Evolutionary conservation across 2,113 vertebrate species (phyloP).

Genomic region (Neoarius graeffei): DNA sequence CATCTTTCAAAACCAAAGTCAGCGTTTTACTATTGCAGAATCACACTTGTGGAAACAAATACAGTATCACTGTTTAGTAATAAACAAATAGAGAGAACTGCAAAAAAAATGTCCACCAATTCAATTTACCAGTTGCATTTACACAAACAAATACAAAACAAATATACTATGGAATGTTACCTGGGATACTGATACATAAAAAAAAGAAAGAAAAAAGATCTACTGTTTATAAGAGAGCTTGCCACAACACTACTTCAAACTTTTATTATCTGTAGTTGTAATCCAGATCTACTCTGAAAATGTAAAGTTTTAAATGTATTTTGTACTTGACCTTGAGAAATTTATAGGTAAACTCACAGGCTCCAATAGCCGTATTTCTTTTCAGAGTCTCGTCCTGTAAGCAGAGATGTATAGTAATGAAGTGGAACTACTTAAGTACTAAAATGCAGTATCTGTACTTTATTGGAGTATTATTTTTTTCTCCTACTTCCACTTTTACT

Average conservation of each 20-base stretch:
- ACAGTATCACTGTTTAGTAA: background rate
- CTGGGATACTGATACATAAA: no score
- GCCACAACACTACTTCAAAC: background rate
- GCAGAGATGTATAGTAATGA: no score
- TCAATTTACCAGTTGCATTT: background rate
- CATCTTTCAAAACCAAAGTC: background rate
- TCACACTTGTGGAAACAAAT: background rate
- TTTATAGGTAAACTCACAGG: background rate
- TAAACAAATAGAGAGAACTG: background rate
- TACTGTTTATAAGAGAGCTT: background rate
- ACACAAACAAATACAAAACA: background rate
- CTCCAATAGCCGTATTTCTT: background rate
- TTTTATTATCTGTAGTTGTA: background rate
- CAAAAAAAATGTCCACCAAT: background rate
- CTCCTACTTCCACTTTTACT: no score
- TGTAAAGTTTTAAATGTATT: background rate
- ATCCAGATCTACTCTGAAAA: background rate
- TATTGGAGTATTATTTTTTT: no score
- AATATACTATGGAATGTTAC: background rate
- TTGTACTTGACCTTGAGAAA: background rate
- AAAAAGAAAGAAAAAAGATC: background rate
- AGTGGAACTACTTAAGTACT: no score
- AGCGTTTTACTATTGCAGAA: background rate
- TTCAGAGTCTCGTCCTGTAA: background rate
- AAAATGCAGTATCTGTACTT: no score